Conservation (phyloP, 2,888 invertebrate genomes). For the Cryptocephalus primarius region DNA sequence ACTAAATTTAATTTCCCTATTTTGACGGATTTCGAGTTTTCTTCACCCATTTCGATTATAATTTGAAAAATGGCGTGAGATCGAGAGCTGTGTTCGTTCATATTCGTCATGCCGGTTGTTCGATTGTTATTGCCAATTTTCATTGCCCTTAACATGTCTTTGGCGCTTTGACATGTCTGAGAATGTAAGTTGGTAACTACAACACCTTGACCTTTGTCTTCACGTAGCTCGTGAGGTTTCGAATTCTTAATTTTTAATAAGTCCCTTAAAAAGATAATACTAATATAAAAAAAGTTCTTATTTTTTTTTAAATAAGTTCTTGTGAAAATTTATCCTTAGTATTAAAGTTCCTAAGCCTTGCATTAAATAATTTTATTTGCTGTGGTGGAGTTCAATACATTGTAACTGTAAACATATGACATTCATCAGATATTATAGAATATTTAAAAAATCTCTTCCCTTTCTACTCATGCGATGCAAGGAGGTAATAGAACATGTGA, state of each 20-base stretch:
- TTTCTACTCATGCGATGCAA: too few relatives aligned
- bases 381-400: too few relatives aligned
- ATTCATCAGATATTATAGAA: too few relatives aligned
- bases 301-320: too few relatives aligned
- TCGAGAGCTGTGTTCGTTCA: constrained; percentile 92
- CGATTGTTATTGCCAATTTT: constrained; percentile 85
- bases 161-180: constrained; percentile 85
- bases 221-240: constrained; percentile 46
- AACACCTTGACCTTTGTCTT: constrained; percentile 67
- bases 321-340: too few relatives aligned
- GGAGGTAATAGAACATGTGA: too few relatives aligned
- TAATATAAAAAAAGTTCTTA: too few relatives aligned
- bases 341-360: too few relatives aligned
- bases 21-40: constrained; percentile 48
- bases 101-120: constrained; percentile 61
- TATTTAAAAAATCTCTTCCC: too few relatives aligned
- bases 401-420: too few relatives aligned
- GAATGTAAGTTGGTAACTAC: constrained; percentile 94
- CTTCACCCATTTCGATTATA: constrained; percentile 86
- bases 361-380: too few relatives aligned
- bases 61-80: constrained; percentile 98
- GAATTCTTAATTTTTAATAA: constrained; percentile 49
- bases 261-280: constrained; percentile 42
- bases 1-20: constrained; percentile 96
- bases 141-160: constrained; percentile 93